A percentile compares a stretch with the other conserved stretches of the same genome.
Conservation (phyloP, 2,113 vertebrate species). For the cat (Felis catus) region F.catus_Fca126_mat1.0 CM031418.1:87291501-87292000, state of each 20-base stretch:
- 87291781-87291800: neutral
- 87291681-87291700: neutral
- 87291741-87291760: neutral
- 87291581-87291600: neutral
- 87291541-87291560: neutral
- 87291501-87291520: constrained; percentile 20
- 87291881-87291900: neutral
- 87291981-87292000: constrained; percentile 46
- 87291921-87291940: constrained; percentile 41
- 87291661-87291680: neutral
- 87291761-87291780: constrained; percentile 14
- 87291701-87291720: neutral
- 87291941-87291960: constrained; percentile 39
- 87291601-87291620: neutral
- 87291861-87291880: neutral
- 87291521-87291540: neutral
- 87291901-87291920: constrained; percentile 24
- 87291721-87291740: neutral
- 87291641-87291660: neutral
- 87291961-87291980: constrained; percentile 24
- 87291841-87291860: neutral
- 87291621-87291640: too few species aligned
- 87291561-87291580: neutral
- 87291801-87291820: neutral
- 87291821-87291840: neutral